Evolutionary conservation across 2,797 vertebrate species (phyloP).

Genomic region (Dicrostonyx torquatus): DNA sequence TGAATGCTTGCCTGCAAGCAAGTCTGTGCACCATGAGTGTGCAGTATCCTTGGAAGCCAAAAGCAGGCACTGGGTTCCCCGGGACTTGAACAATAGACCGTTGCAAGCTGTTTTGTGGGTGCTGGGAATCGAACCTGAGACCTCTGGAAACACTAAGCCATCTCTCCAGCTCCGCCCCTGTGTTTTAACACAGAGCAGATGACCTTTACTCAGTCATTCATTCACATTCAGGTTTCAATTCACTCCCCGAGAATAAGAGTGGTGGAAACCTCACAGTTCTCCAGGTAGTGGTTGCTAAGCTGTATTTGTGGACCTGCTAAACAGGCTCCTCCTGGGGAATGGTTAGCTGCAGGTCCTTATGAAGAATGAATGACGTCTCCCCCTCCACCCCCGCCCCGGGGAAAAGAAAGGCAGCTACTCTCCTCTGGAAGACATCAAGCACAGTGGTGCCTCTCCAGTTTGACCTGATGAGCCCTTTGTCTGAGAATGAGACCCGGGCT

Average conservation of each 20-base stretch:
- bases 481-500: background rate
- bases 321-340: background rate
- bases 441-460: background rate
- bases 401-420: background rate
- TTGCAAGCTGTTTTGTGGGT: background rate
- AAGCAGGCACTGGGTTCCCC: background rate
- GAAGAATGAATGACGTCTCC: background rate
- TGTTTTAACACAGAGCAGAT: background rate
- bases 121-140: background rate
- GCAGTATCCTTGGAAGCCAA: background rate
- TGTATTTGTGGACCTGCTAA: background rate
- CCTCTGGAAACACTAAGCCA: too few relatives aligned
- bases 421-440: background rate
- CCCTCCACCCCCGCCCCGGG: accelerated
- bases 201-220: background rate
- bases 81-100: background rate
- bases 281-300: background rate
- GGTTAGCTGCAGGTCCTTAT: background rate
- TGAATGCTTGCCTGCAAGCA: background rate
- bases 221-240: background rate
- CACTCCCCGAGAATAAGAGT: background rate
- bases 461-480: accelerated
- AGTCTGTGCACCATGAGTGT: background rate
- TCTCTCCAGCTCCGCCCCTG: background rate
- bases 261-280: background rate